A percentile compares a stretch with the other conserved stretches of the same genome.
phyloP scores from a whole-genome alignment of 2,888 invertebrate species.

The Eristalis arbustorum region DNA sequence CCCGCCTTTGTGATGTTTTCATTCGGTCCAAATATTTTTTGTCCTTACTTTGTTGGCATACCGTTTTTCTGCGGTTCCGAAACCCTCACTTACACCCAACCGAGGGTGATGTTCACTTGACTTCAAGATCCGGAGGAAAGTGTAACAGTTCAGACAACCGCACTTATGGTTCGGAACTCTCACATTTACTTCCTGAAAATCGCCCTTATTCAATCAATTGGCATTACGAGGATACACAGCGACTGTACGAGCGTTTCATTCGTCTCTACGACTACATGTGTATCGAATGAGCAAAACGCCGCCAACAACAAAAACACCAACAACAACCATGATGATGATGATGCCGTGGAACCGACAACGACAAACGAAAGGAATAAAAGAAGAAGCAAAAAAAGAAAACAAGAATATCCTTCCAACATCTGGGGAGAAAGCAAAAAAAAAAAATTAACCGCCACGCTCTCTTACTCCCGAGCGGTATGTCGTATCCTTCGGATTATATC shows the following conservation, averaged over 20 bases:
- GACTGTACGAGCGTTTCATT: slow-evolving; percentile 30
- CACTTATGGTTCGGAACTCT: slow-evolving; percentile 66
- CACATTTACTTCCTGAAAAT: slow-evolving; percentile 67
- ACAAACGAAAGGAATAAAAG: slow-evolving; percentile 10
- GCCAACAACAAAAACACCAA: background rate
- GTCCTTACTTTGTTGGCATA: slow-evolving; percentile 22
- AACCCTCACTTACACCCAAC: background rate
- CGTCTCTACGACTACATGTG: slow-evolving; percentile 36
- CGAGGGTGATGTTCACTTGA: slow-evolving; percentile 63
- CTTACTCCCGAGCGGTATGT: slow-evolving; percentile 47
- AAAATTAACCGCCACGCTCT: slow-evolving; percentile 60
- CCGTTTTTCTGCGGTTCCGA: slow-evolving; percentile 12
- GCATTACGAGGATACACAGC: slow-evolving; percentile 55
- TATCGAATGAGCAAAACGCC: slow-evolving; percentile 35
- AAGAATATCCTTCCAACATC: slow-evolving; percentile 45
- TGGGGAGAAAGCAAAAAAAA: slow-evolving; percentile 21
- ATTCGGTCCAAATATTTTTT: slow-evolving; percentile 45
- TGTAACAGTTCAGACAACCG: slow-evolving; percentile 69
- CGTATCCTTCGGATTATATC: slow-evolving; percentile 68
- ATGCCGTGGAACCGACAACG: background rate
- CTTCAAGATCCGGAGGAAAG: slow-evolving; percentile 68
- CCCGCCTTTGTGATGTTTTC: slow-evolving; percentile 70
- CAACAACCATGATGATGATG: background rate
- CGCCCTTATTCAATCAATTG: slow-evolving; percentile 69
- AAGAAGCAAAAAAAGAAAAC: background rate